These are phyloP conservation scores for Rhynchotus rufescens DNA, from an alignment of 2,797 vertebrate genomes.

Conservation along the genomic window DNA sequence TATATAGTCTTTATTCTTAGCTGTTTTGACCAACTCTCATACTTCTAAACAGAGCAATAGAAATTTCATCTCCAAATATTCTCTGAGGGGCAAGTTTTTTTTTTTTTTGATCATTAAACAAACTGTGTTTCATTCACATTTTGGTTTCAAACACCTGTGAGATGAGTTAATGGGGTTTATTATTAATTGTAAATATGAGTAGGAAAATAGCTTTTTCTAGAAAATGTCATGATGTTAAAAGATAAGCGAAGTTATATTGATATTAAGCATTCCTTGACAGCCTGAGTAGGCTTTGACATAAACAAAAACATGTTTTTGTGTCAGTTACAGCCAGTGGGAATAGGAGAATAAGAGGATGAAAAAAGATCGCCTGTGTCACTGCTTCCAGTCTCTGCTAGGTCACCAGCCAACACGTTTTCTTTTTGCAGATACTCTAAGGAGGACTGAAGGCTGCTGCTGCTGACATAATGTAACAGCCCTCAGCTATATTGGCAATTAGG, in stretches of 20 bases:
- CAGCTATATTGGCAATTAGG: background rate
- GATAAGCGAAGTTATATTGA: background rate
- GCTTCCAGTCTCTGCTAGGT: background rate
- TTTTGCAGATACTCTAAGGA: background rate
- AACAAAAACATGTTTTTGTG: constrained; percentile 10
- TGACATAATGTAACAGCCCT: background rate
- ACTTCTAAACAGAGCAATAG: background rate
- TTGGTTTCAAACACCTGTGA: background rate
- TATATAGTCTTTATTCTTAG: background rate
- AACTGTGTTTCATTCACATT: background rate
- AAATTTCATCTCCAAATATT: background rate
- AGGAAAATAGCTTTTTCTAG: background rate
- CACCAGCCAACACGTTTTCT: background rate
- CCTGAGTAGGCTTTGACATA: background rate
- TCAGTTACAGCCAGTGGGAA: background rate
- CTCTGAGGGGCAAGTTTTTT: background rate
- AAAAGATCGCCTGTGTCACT: background rate
- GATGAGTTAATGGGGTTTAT: background rate
- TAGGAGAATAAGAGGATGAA: background rate
- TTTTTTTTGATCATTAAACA: background rate
- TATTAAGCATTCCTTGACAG: constrained; percentile 22
- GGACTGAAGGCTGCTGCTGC: background rate
- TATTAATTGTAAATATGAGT: background rate
- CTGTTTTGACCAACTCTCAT: background rate
- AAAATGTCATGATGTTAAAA: background rate